Base-by-base conservation (phyloP, 2,888 invertebrate species). In the Ormyrus pomaceus region DNA sequence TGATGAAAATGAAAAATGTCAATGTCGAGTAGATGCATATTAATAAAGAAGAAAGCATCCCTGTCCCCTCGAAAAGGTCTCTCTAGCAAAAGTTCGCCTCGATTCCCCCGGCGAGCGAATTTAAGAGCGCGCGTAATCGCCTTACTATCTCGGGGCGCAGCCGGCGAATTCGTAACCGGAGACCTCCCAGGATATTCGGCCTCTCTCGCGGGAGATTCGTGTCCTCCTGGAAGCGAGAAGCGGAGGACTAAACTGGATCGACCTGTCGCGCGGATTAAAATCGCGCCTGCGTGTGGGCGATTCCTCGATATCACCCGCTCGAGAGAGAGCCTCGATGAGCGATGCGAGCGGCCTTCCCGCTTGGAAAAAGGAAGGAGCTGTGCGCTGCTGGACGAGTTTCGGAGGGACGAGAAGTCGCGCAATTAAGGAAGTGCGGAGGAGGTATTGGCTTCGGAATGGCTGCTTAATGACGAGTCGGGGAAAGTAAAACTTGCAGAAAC, bases 101-200 rank as follows among this genome's bases (percentile, higher is more conserved):
- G 34, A 34, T 34, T 34, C 34, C 4, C 34, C 34, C 4, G 34
- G 34, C 34, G 34, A 34, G 34, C 56, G 56, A 65, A 65, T 65
- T 74, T 65, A 65, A 74, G 55, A 65, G 50, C 34, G 4, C 13
- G 0, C 48, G 34, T 51, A 73, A 73, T 73, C 72, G 72, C 53
- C 55, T 62, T 56, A 50, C 72, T 62, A 72, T 72, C 58, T n/a
- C 0, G 34, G 34, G 34, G n/a, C 9, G 50, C 58, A 48, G 10
- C 80, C 73, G 74, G 74, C 59, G 80, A 75, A 82, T 82, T 83
- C 82, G 84, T 81, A 82, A 83, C 80, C 74, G 73, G 80, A 84
- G 84, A 84, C 84, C 84, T 83, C 84, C 84, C 84, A 83, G 50
- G 76, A 68, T 53, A 48, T 77, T 70, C 19, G 55, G 55, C 19